Evolutionary conservation across 1,140 invertebrate genomes (phyloP).

Genomic region (Chrysopa pallens): DNA sequence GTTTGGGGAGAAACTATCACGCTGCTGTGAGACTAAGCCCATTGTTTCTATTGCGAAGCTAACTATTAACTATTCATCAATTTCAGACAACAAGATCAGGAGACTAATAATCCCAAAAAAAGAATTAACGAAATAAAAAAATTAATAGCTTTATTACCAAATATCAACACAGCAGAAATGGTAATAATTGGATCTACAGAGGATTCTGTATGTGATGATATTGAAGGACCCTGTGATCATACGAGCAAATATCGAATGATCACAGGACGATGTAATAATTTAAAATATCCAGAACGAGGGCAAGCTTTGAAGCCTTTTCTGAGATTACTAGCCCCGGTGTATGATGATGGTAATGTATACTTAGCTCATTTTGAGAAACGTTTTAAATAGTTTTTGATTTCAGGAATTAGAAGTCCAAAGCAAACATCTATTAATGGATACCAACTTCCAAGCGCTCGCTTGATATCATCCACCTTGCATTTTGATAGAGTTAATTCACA

Average conservation of each 20-base stretch:
- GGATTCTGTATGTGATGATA: constrained; percentile 28
- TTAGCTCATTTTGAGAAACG: neutral
- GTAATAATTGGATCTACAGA: constrained; percentile 18
- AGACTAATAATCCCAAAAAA: neutral
- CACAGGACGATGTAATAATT: constrained; percentile 43
- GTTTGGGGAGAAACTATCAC: too few species aligned
- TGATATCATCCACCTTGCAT: constrained; percentile 45
- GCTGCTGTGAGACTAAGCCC: too few species aligned
- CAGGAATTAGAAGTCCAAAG: constrained; percentile 40
- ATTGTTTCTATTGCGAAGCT: too few species aligned
- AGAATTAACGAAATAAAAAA: neutral
- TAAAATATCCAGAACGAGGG: constrained; percentile 29
- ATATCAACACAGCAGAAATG: neutral
- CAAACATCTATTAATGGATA: constrained; percentile 29
- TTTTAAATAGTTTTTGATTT: constrained; percentile 5
- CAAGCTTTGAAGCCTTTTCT: constrained; percentile 27
- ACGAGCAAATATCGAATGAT: constrained; percentile 31
- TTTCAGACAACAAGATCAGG: constrained; percentile 17
- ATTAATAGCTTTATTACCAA: neutral
- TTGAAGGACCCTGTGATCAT: constrained; percentile 36
- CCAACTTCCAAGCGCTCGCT: constrained; percentile 43
- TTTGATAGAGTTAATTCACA: constrained; percentile 36
- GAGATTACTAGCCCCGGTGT: constrained; percentile 50
- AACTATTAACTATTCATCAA: constrained; percentile 18
- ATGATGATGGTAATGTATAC: constrained; percentile 42